Evolutionary conservation across 53 echinoderm and acorn worm genomes (phyloP), one percentile per base, ranked within the genome.

Genomic region (Zoroaster sp.): DNA sequence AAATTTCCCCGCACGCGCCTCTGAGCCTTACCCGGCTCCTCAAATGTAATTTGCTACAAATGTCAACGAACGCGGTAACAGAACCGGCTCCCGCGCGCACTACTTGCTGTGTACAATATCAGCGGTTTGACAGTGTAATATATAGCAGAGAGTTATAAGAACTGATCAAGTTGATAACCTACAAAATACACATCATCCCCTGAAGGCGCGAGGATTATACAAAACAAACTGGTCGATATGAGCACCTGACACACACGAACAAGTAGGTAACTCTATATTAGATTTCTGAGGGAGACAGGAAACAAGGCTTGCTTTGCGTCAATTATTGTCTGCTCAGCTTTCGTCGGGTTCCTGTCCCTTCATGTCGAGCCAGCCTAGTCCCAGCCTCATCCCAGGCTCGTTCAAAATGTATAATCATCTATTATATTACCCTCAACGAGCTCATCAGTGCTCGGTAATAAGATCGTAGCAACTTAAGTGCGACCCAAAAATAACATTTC

Each of bases 261-360:
- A 85, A 85, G 85, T 85, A 70, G 70, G 85, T 69, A 85, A 85
- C 85, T 70, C 85, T 85, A 85, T 69, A 85, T 85, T 85, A 85
- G 85, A 71, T 85, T 71, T 85, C 85, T 71, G 23, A 35, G n/a
- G 67, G 49, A 85, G 85, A 85, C 85, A 44, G 85, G 85, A 85
- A 85, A 71, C 85, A 47, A 47, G 70, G 70, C 47, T 85, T 70
- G 34, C 63, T 85, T 85, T 49, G 71, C 85, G 49, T 85, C 85
- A 85, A 85, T 85, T 85, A 85, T n/a, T 37, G 70, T 47, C 35
- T 35, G 70, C 69, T 85, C 85, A 41, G 85, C 37, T 85, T 85
- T 85, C 85, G 85, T 46, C 70, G 40, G 85, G 85, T 85, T 33
- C 85, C 85, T 37, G 47, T 41, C 66, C 36, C 0, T 63, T 5